Conservation (phyloP, 2,888 invertebrate species). For the Cephus runcator region DNA sequence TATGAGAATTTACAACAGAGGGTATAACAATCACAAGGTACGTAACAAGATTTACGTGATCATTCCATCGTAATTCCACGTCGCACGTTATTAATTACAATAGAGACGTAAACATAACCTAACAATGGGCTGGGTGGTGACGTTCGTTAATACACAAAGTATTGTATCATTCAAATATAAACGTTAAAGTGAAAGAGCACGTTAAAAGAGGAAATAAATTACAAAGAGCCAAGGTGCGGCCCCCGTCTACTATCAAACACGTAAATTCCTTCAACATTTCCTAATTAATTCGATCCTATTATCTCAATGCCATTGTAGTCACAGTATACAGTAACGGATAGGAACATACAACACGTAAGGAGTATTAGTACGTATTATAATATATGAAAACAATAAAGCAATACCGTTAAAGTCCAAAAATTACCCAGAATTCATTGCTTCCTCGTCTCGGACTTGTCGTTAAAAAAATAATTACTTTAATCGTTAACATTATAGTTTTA, state of each 20-base stretch:
- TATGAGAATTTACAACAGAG: not conserved
- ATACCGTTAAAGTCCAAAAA: not conserved
- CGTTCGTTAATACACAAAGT: not conserved
- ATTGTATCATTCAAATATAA: not conserved
- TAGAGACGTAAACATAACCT: not conserved
- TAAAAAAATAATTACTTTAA: not conserved
- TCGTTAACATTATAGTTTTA: not conserved
- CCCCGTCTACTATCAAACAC: not conserved
- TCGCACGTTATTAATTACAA: not conserved
- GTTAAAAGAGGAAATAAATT: not conserved
- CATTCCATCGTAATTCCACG: not conserved
- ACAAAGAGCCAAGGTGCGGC: not conserved
- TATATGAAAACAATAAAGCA: not conserved
- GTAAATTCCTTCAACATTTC: not conserved
- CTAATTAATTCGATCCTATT: not conserved
- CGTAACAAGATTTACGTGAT: not conserved
- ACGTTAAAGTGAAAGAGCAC: not conserved
- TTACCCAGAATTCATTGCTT: not conserved
- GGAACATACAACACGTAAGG: not conserved
- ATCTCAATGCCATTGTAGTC: not conserved
- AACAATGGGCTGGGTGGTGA: slow-evolving; percentile 14
- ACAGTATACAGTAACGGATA: not conserved
- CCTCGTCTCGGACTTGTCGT: not conserved
- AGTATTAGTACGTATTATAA: not conserved
- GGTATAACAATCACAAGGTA: not conserved